A percentile compares a stretch with the other conserved stretches of the same genome.
These are phyloP conservation scores for Drosophila mulleri DNA, from an alignment of 2,888 invertebrate genomes.

Conservation along the genomic window DNA sequence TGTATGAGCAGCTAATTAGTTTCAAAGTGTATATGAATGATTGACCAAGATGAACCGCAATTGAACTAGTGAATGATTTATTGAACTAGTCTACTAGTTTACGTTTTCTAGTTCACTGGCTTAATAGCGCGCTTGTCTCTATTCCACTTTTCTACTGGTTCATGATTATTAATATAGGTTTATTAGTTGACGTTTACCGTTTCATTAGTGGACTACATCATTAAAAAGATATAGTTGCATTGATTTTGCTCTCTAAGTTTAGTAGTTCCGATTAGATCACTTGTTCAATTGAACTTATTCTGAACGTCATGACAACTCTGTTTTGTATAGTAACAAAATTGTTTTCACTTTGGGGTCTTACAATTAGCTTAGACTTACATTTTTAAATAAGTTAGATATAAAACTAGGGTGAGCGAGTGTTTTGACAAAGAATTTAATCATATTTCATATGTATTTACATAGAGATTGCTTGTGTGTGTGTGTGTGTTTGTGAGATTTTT, in stretches of 20 bases:
- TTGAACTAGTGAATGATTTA: neutral
- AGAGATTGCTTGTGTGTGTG: conserved; percentile 28
- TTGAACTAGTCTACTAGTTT: neutral
- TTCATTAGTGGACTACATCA: neutral
- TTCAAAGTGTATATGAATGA: neutral
- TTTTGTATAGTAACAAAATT: conserved; percentile 34
- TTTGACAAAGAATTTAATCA: conserved; percentile 50
- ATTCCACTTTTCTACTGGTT: too few relatives aligned
- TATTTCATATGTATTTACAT: conserved; percentile 43
- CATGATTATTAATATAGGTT: too few relatives aligned
- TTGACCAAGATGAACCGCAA: neutral
- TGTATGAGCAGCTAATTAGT: too few relatives aligned
- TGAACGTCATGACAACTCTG: conserved; percentile 2
- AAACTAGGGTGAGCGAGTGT: conserved; percentile 35
- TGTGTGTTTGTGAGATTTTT: conserved; percentile 31
- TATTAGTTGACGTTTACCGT: neutral
- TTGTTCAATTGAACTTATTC: conserved; percentile 13
- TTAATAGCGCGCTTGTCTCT: too few relatives aligned
- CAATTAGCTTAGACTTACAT: conserved; percentile 48
- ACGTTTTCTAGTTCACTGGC: too few relatives aligned
- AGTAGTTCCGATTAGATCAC: neutral
- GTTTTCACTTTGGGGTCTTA: conserved; percentile 30
- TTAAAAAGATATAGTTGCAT: neutral
- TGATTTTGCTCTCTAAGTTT: too few relatives aligned
- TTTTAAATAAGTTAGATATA: conserved; percentile 29